Evolutionary conservation across 2,797 vertebrate genomes (phyloP).

Genomic region (Phoxinus dragarum): DNA sequence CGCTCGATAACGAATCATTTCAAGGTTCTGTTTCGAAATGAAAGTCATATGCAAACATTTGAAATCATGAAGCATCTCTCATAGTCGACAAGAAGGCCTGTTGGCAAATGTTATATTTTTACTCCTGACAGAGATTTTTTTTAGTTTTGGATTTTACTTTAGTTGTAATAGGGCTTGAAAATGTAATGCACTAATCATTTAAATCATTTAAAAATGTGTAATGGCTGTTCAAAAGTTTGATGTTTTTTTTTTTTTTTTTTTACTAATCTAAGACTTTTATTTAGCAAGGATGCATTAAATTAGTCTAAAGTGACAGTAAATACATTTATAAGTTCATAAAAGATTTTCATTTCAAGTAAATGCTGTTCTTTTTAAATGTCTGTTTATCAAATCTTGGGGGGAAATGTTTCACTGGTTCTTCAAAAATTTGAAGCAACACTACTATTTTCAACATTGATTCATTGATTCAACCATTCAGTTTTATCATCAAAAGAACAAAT

Average conservation of each 20-base stretch:
- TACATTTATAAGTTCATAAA: not conserved
- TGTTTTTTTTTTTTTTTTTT: not conserved
- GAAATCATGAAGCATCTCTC: not conserved
- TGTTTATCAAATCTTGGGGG: not conserved
- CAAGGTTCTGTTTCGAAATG: not conserved
- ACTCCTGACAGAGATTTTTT: no score
- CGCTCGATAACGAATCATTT: constrained; percentile 11
- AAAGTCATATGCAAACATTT: not conserved
- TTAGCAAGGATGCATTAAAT: not conserved
- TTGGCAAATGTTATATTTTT: constrained; percentile 21
- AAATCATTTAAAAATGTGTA: not conserved
- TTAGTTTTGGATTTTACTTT: not conserved
- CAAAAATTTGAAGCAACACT: not conserved
- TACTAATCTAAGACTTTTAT: not conserved
- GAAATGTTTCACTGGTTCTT: not conserved
- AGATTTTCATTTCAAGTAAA: not conserved
- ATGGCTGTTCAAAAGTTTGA: not conserved
- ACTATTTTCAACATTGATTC: not conserved
- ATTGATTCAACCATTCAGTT: not conserved
- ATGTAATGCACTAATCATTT: not conserved
- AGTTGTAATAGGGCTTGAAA: not conserved
- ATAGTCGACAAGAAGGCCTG: not conserved
- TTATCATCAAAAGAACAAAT: not conserved
- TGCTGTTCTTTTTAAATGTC: not conserved
- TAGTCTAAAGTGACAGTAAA: not conserved